Percentiles rank a stretch among this genome's conserved stretches.
These are phyloP conservation scores for Progne subis DNA, from an alignment of 2,113 vertebrate genomes.

Conservation along the genomic window DNA sequence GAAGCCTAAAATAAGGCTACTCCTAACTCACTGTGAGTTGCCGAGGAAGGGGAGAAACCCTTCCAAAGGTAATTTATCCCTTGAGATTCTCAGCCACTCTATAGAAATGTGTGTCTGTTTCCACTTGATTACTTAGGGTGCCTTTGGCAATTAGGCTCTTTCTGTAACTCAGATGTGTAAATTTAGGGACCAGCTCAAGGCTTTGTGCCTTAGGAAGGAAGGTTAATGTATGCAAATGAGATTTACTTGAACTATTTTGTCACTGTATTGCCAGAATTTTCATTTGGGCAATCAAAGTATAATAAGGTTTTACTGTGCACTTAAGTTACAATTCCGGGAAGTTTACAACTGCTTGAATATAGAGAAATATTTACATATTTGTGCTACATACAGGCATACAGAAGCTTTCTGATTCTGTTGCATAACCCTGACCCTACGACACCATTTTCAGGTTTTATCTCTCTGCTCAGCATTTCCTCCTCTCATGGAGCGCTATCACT, in stretches of 20 bases:
- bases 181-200: background rate
- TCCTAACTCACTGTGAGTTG: background rate
- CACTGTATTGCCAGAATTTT: background rate
- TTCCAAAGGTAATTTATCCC: background rate
- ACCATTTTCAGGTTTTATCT: slow-evolving; percentile 29
- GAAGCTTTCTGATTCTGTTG: slow-evolving; percentile 15
- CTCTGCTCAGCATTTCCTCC: background rate
- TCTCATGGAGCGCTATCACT: background rate
- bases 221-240: background rate
- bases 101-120: background rate
- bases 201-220: background rate
- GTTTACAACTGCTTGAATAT: background rate
- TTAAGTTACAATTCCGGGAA: background rate
- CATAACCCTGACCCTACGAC: background rate
- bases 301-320: background rate
- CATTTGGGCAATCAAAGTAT: background rate
- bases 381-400: background rate
- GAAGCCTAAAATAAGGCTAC: background rate
- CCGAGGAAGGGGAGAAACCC: background rate
- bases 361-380: background rate
- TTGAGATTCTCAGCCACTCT: background rate
- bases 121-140: background rate
- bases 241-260: background rate
- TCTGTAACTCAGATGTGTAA: background rate
- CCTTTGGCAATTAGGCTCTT: background rate